Evolutionary conservation across 2,797 vertebrate genomes (phyloP).

Genomic region (Diplodus puntazzo): DNA sequence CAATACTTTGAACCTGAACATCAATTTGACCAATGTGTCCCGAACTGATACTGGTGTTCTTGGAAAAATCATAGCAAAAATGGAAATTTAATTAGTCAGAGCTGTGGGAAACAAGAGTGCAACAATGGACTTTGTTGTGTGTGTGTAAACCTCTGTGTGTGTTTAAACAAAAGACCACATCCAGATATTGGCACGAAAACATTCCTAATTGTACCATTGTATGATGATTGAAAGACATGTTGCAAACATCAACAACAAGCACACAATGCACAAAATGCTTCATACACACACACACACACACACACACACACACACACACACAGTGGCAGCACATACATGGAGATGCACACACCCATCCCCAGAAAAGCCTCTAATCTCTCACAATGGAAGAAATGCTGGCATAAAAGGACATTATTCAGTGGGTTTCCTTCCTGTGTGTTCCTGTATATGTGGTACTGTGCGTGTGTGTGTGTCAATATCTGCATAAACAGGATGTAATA

Average conservation of each 20-base stretch:
- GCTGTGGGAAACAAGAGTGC: slow-evolving; percentile 42
- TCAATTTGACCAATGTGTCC: slow-evolving; percentile 29
- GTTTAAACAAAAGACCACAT: slow-evolving; percentile 22
- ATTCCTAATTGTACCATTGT: slow-evolving; percentile 2
- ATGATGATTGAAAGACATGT: not conserved
- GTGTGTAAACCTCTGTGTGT: slow-evolving; percentile 1
- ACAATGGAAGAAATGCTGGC: slow-evolving; percentile 59
- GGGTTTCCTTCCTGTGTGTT: slow-evolving; percentile 78
- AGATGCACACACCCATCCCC: slow-evolving; percentile 32
- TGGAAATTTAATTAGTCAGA: slow-evolving; percentile 46
- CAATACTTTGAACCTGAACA: slow-evolving; percentile 54
- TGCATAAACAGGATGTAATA: slow-evolving; percentile 80
- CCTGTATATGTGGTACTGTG: slow-evolving; percentile 38
- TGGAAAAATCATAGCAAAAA: slow-evolving; percentile 52
- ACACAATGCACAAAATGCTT: slow-evolving; percentile 10
- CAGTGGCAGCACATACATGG: not conserved
- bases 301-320: not conserved
- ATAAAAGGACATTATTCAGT: slow-evolving; percentile 60
- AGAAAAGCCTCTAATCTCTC: slow-evolving; percentile 41
- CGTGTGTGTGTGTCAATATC: slow-evolving; percentile 35
- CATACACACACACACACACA: not conserved
- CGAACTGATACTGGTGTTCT: slow-evolving; percentile 43
- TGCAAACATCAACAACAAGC: slow-evolving; percentile 3
- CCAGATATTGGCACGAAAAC: slow-evolving; percentile 29
- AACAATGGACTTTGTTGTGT: slow-evolving; percentile 49